These are phyloP conservation scores for Bombyx mori DNA, from an alignment of 1,140 invertebrate genomes.

Conservation along the genomic window DNA sequence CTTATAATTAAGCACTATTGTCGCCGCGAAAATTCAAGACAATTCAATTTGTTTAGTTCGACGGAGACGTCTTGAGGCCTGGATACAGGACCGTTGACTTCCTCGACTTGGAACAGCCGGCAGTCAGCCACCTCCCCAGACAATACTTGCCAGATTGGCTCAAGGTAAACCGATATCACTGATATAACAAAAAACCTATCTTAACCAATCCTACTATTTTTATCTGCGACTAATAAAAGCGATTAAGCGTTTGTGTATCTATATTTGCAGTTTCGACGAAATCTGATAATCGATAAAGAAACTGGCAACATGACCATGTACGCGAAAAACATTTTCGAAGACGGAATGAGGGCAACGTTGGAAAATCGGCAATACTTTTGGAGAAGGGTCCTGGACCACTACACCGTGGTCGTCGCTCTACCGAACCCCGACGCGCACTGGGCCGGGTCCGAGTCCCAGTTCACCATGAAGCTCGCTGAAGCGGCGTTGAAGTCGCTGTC, in stretches of 20 bases:
- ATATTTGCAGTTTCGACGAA: slow-evolving; percentile 41
- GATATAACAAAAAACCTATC: no score
- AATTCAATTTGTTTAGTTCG: slow-evolving; percentile 32
- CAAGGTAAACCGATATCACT: slow-evolving; percentile 22
- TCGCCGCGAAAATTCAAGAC: background rate
- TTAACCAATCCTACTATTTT: no score
- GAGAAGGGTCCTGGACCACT: slow-evolving; percentile 49
- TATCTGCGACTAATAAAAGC: no score
- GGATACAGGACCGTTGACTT: slow-evolving; percentile 59
- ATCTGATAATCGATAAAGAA: slow-evolving; percentile 32
- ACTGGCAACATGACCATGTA: slow-evolving; percentile 37
- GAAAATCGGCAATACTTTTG: slow-evolving; percentile 48
- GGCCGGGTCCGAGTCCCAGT: slow-evolving; percentile 23
- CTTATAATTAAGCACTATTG: no score
- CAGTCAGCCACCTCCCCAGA: slow-evolving; percentile 30
- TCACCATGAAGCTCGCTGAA: slow-evolving; percentile 43
- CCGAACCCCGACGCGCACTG: slow-evolving; percentile 31
- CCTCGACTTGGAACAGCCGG: slow-evolving; percentile 50
- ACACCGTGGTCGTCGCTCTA: slow-evolving; percentile 44
- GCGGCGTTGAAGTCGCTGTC: slow-evolving; percentile 34
- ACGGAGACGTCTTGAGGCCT: slow-evolving; percentile 52
- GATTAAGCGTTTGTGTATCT: no score
- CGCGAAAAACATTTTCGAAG: slow-evolving; percentile 43
- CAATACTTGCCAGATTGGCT: slow-evolving; percentile 46
- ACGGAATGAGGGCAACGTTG: slow-evolving; percentile 38